Conservation (phyloP, 2,797 vertebrate genomes). For the Uromys caudimaculatus region DNA sequence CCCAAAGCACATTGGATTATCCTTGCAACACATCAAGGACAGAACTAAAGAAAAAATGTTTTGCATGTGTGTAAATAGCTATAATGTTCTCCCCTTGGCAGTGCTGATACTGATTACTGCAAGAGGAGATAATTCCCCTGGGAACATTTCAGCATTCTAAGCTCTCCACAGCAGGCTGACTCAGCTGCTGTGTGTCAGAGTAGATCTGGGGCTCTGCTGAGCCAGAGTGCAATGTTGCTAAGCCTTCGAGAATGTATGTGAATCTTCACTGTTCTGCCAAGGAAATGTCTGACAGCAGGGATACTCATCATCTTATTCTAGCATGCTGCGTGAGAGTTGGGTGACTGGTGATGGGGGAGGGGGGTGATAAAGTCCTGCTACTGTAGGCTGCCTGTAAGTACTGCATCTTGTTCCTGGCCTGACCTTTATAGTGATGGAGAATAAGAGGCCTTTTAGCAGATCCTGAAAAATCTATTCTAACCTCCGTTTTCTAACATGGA, state of each 20-base stretch:
- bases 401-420: background rate
- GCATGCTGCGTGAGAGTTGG: background rate
- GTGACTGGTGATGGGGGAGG: background rate
- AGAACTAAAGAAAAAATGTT: conserved; percentile 19
- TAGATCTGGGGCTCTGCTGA: conserved; percentile 7
- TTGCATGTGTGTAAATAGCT: conserved; percentile 33
- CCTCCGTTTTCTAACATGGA: background rate
- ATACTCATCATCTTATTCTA: background rate
- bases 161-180: conserved; percentile 51
- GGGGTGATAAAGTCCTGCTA: background rate
- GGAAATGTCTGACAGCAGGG: conserved; percentile 45
- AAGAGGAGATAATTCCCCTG: conserved; percentile 54
- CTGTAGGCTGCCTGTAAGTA: background rate
- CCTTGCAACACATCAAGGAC: background rate
- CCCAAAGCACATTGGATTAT: conserved; percentile 32
- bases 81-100: conserved; percentile 28
- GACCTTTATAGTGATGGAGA: background rate
- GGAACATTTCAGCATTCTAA: conserved; percentile 33
- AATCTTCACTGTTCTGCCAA: conserved; percentile 60
- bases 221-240: background rate
- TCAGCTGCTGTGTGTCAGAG: conserved; percentile 55
- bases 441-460: background rate
- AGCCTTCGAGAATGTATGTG: conserved; percentile 44
- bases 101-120: conserved; percentile 49
- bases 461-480: background rate